Base-by-base conservation (phyloP, 1,140 invertebrate genomes). In the Macrobrachium nipponense region DNA sequence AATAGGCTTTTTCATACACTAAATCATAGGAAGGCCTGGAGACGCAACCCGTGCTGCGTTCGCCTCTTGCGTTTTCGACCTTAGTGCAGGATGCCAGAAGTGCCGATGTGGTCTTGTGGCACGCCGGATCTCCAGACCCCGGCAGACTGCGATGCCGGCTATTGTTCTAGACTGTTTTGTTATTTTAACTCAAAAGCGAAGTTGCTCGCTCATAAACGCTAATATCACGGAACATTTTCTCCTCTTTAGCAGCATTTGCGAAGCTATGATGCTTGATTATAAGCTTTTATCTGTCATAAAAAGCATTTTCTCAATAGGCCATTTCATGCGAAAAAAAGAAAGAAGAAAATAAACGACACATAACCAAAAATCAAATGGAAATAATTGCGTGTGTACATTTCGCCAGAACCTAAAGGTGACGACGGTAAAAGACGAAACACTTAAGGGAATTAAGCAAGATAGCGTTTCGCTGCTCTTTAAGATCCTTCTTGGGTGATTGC, bases 111-210 rank as follows among this genome's bases (percentile, higher is more conserved):
- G 36, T 23, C 23, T n/a, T 20, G 43, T 68, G 79, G 15, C 12
- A 14, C 15, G n/a, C 5, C 18, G 79, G 7, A 17, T 60, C 61
- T 68, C 43, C 12, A 51, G 70, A 8, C 23, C 51, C 6, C 20
- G 20, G 8, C 70, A 36, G 70, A 18, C 27, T 51, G 58, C 58
- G 51, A 58, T 77, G 20, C 17, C n/a, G 72, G 27, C 85, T 60
- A 85, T 86, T 86, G 85, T 86, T 86, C 85, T 80, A 80, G 70
- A 66, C 60, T 86, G 85, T 86, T 86, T 86, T 80, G 85, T 86
- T 86, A 77, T 86, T 86, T 86, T 81, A 80, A 80, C 78, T 86
- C 79, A 81, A 81, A 51, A 86, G 79, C 51, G 79, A 81, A 72
- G 83, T 80, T 85, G 76, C 76, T 85, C 76, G 64, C 76, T 85